Conservation (phyloP, 1,140 invertebrate genomes). For the Saccostrea echinata region DNA sequence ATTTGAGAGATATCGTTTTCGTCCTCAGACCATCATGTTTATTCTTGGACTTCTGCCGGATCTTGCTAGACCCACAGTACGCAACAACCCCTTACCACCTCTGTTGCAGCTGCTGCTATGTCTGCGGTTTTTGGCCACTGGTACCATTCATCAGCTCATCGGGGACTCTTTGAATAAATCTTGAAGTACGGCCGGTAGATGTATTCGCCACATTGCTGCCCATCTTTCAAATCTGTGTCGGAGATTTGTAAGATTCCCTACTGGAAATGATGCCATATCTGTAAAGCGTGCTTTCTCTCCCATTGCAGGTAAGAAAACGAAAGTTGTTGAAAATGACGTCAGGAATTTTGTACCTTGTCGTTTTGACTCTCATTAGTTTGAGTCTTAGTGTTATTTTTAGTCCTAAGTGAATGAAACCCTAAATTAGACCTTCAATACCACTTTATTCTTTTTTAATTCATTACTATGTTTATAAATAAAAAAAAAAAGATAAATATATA, state of each 20-base stretch:
- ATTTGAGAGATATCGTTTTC: too few relatives aligned
- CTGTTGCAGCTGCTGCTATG: background rate
- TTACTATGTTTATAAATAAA: too few relatives aligned
- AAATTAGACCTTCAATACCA: too few relatives aligned
- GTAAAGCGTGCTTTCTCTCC: background rate
- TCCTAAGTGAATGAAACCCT: too few relatives aligned
- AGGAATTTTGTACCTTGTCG: background rate
- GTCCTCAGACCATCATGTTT: too few relatives aligned
- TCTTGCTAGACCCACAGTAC: too few relatives aligned
- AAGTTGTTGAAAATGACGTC: background rate
- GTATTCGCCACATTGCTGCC: background rate
- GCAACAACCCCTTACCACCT: background rate
- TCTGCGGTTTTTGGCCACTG: conserved; percentile 7
- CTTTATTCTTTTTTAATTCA: too few relatives aligned
- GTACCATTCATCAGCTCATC: background rate
- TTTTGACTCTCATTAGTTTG: background rate
- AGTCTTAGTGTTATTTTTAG: too few relatives aligned
- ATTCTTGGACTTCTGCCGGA: too few relatives aligned
- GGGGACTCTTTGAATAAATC: too few relatives aligned
- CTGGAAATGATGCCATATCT: background rate
- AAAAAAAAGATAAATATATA: too few relatives aligned
- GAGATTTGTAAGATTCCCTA: background rate
- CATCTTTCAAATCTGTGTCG: background rate
- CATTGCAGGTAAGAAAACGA: background rate
- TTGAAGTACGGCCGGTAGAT: background rate